Base-by-base conservation (phyloP, 2,888 invertebrate species). In the Agonopterix heracliana region DNA sequence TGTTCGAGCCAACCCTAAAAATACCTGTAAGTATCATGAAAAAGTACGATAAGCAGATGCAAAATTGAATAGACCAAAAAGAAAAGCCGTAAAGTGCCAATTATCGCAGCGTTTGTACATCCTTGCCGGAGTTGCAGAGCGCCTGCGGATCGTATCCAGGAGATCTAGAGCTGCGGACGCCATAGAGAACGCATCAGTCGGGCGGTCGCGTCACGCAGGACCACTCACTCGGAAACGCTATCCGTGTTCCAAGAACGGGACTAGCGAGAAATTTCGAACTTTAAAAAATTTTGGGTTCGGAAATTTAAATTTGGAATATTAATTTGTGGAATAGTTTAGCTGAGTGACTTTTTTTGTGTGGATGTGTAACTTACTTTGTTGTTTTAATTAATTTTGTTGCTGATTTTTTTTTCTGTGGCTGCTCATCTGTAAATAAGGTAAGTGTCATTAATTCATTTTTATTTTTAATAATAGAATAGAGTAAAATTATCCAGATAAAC, bases 141-240 rank as follows among this genome's bases (percentile, higher is more conserved):
- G 73, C 74, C 66, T 74, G 74, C 67, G 71, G 54, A 60, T 44
- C 53, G 48, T 56, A 64, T 53, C 56, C 48, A 48, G 48, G 5
- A 54, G 51, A 57, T 52, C 46, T 44, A 46, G 41, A 43, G 43
- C 44, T 38, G n/a, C 11, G 38, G 26, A n/a, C 38, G 10, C 52
- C 52, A 34, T 36, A n/a, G 43, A 47, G 44, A 57, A 56, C 64
- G 63, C 61, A 26, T 59, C 57, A 65, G 63, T 64, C 53, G 59
- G 41, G 41, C 48, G 66, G 61, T 54, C 54, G 71, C 63, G 68
- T 56, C 62, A 58, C 56, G 53, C 60, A 62, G 66, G 57, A 64
- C 53, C 60, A 66, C 68, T 71, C 65, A 41, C 47, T 35, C 43
- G 13, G 2, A 41, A 9, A n/a, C 41, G 13, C 9, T 13, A 41